Conservation (phyloP, 2,797 vertebrate genomes). For the Morus bassanus region DNA sequence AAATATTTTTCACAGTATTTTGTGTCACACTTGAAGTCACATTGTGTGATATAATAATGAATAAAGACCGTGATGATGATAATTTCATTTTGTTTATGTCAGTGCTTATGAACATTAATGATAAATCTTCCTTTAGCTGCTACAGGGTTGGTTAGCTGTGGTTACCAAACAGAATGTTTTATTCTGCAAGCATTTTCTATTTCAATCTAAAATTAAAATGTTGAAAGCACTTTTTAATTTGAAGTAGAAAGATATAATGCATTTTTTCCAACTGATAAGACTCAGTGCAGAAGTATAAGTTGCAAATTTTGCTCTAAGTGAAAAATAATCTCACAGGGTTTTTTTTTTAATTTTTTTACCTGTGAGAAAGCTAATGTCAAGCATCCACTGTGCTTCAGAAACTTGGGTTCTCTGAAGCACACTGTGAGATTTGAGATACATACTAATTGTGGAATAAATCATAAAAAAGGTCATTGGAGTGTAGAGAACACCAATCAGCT, state of each 20-base stretch:
- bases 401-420: background rate
- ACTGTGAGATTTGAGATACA: background rate
- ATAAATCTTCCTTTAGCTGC: constrained; percentile 52
- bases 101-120: constrained; percentile 17
- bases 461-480: background rate
- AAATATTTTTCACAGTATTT: constrained; percentile 45
- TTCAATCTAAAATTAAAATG: background rate
- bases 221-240: constrained; percentile 20
- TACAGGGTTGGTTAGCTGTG: constrained; percentile 20
- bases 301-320: background rate
- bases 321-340: background rate
- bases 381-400: background rate
- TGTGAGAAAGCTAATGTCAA: background rate
- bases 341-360: background rate
- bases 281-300: background rate
- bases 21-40: constrained; percentile 51
- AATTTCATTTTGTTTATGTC: constrained; percentile 52
- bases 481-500: background rate
- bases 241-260: background rate
- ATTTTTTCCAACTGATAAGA: constrained; percentile 1
- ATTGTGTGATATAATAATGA: constrained; percentile 52
- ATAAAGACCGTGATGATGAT: constrained; percentile 23
- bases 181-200: background rate
- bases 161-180: background rate
- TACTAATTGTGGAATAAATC: constrained; percentile 2